These are phyloP conservation scores for Glossosoma conforme DNA, from an alignment of 1,140 invertebrate genomes.

Conservation along the genomic window DNA sequence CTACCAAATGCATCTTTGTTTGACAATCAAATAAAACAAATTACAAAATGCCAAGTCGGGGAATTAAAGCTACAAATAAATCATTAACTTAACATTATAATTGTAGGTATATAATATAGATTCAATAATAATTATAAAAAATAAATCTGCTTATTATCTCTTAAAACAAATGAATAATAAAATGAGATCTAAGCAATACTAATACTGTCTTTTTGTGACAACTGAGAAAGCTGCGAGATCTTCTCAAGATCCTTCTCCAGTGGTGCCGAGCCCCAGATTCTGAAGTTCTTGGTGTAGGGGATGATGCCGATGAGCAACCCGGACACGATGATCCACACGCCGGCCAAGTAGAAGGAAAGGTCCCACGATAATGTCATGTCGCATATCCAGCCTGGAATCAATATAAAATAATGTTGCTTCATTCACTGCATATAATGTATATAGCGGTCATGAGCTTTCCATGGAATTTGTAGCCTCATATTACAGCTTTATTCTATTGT, in stretches of 20 bases:
- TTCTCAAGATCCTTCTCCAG: constrained; percentile 53
- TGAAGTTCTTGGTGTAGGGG: constrained; percentile 60
- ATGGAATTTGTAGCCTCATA: too few species aligned
- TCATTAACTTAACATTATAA: too few species aligned
- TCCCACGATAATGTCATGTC: constrained; percentile 68
- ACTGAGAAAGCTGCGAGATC: constrained; percentile 28
- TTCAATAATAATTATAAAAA: background rate
- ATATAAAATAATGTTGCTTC: too few species aligned
- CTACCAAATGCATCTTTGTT: too few species aligned
- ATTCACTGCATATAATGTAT: too few species aligned
- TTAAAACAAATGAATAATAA: background rate
- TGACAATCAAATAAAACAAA: too few species aligned
- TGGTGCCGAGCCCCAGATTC: constrained; percentile 58
- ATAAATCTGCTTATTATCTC: background rate
- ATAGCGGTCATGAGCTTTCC: too few species aligned
- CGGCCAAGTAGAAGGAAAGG: constrained; percentile 69
- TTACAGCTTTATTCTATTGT: too few species aligned
- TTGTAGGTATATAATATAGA: too few species aligned
- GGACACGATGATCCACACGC: constrained; percentile 69
- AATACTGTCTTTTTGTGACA: constrained; percentile 27
- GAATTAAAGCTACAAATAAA: too few species aligned
- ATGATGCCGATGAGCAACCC: constrained; percentile 67
- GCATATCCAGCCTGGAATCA: constrained; percentile 59
- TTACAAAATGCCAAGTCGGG: too few species aligned
- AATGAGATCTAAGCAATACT: constrained; percentile 30